phyloP scores from a whole-genome alignment of 1,140 invertebrate genomes.

The Drosophila ambigua region DNA sequence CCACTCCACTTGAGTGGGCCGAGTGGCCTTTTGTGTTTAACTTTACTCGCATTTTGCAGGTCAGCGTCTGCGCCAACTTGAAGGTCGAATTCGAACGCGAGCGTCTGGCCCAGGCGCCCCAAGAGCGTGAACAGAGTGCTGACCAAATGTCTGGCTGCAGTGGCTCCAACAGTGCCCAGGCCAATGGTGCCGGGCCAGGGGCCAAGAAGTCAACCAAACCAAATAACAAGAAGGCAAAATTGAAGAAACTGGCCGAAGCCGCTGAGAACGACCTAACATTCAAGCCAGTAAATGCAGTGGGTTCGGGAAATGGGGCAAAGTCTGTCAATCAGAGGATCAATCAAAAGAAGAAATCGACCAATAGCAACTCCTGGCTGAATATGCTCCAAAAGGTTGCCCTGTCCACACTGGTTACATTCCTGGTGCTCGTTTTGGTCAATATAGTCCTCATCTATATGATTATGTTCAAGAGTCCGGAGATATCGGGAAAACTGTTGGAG shows the following conservation, averaged over 20 bases:
- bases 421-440: conserved; percentile 70
- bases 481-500: conserved; percentile 75
- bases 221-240: conserved; percentile 67
- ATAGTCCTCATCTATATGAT: conserved; percentile 76
- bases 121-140: conserved; percentile 7
- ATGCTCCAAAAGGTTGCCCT: conserved; percentile 61
- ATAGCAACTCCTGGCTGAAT: conserved; percentile 37
- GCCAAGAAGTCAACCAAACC: conserved; percentile 55
- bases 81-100: conserved; percentile 65
- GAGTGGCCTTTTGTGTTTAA: conserved; percentile 37
- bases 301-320: conserved; percentile 30
- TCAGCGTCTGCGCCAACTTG: conserved; percentile 66
- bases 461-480: conserved; percentile 81
- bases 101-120: conserved; percentile 47
- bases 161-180: conserved; percentile 15
- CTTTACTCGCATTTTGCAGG: conserved; percentile 55
- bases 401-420: conserved; percentile 70
- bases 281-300: conserved; percentile 52
- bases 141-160: conserved; percentile 53
- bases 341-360: conserved; percentile 60
- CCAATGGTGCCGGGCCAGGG: conserved; percentile 28
- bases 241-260: conserved; percentile 51
- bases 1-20: conserved; percentile 35
- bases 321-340: conserved; percentile 59
- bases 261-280: conserved; percentile 66